phyloP scores from a whole-genome alignment of 2,888 invertebrate genomes.

The Hemistola chrysoprasaria region DNA sequence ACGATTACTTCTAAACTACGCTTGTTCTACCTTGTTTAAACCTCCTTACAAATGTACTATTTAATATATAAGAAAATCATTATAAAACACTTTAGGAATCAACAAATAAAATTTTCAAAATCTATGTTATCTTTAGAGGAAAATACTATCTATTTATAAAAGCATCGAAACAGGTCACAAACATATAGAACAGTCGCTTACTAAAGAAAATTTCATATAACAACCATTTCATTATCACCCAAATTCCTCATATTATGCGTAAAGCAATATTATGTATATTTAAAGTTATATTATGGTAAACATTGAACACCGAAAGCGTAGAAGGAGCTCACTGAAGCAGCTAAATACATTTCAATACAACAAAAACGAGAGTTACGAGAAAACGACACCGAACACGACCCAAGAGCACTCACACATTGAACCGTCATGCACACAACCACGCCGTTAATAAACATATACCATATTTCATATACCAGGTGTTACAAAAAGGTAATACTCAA shows the following conservation, averaged over 20 bases:
- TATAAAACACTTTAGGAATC: constrained; percentile 26
- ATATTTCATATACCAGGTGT: background rate
- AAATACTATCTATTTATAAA: constrained; percentile 26
- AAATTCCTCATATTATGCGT: constrained; percentile 71
- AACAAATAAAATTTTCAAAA: constrained; percentile 29
- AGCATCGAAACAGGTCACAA: constrained; percentile 11
- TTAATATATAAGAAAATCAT: constrained; percentile 38
- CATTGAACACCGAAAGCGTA: constrained; percentile 76
- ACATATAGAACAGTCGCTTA: constrained; percentile 6
- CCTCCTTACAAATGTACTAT: constrained; percentile 77
- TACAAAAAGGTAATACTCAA: too few species aligned
- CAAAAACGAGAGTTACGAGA: constrained; percentile 53
- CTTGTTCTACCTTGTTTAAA: constrained; percentile 79
- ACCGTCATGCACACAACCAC: constrained; percentile 50
- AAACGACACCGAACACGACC: constrained; percentile 67
- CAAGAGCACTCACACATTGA: constrained; percentile 56
- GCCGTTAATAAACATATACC: constrained; percentile 19
- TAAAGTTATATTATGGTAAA: constrained; percentile 46
- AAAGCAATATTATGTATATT: constrained; percentile 57
- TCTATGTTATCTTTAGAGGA: constrained; percentile 30
- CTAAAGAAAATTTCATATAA: constrained; percentile 29
- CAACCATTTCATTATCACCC: constrained; percentile 78
- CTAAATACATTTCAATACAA: constrained; percentile 39
- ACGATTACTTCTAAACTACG: constrained; percentile 72
- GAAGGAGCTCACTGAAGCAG: constrained; percentile 48